Base-by-base conservation (phyloP, 2,113 vertebrate genomes). In the Mesocricetus auratus region DNA sequence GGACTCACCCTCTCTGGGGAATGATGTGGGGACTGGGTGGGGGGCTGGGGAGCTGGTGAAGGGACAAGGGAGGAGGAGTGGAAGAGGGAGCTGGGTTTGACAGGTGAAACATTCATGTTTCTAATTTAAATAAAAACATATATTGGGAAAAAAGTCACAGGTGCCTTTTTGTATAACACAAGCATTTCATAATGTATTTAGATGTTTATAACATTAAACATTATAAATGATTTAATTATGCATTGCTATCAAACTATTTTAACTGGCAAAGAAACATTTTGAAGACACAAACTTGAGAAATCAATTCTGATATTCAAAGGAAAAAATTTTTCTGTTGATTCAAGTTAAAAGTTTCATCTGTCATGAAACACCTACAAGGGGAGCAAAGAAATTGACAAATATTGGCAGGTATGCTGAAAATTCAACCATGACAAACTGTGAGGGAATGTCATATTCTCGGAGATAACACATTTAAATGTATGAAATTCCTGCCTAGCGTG, bases 301-400 rank as follows among this genome's bases (percentile, higher is more conserved):
- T 21, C 45, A 42, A 45, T 0, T 7, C 29, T 36, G 5, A 5
- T 74, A 74, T 47, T 82, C 1, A 64, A 1, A 29, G 8, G 47
- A 82, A n/a, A 29, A 81, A 66, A 26, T 0, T 74, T 92, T 77
- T 71, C 33, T 71, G 0, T 79, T 60, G 39, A 17, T 87, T 24
- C 56, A 83, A 71, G 19, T 56, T 89, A 92, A 79, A 87, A 29
- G 24, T 33, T 68, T 93, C 79, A 88, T 31, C 58, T 75, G 15
- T 17, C 17, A 3, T 56, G 1, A 31, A 75, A 60, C 62, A 88
- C 42, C 22, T 94, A 47, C 47, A 86, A 89, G 26, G 22, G 69
- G 81, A 81, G 82, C 47, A 82, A 12, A 86, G 90, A 73, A 96
- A 94, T 78, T 74, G 66, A 12, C 66, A 96, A 89, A 66, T 86